Percentiles rank a stretch among this genome's conserved stretches.
These are phyloP conservation scores for Diadophis punctatus DNA, from an alignment of 2,113 vertebrate species.

Conservation along the genomic window DNA sequence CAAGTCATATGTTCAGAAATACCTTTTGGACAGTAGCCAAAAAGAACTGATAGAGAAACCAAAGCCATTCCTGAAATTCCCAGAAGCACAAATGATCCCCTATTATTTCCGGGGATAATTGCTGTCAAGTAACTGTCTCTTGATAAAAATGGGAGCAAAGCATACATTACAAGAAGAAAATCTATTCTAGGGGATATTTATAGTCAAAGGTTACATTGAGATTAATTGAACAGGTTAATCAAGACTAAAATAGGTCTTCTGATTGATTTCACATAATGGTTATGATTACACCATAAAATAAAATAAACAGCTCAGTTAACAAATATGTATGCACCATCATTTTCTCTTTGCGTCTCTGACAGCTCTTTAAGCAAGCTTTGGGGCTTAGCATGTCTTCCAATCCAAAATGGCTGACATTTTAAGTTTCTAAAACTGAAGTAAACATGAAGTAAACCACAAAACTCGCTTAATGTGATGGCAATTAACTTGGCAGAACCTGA, in stretches of 20 bases:
- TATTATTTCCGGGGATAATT: not conserved
- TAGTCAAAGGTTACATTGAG: not conserved
- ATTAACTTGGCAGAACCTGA: not conserved
- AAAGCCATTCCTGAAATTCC: not conserved
- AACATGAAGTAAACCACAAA: not conserved
- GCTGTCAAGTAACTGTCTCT: not conserved
- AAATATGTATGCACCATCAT: not conserved
- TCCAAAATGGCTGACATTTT: not conserved
- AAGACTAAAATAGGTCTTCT: not conserved
- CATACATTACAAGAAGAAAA: not conserved
- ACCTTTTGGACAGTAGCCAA: not conserved
- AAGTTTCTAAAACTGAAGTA: not conserved
- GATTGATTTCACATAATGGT: not conserved
- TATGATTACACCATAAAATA: not conserved
- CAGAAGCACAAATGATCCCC: not conserved
- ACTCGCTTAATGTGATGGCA: not conserved
- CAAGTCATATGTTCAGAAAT: not conserved
- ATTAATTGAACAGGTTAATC: not conserved
- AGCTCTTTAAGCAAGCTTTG: not conserved
- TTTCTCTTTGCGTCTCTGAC: not conserved
- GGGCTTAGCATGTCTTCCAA: not conserved
- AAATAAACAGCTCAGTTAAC: not conserved
- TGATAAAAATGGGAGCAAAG: not conserved
- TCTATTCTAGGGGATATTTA: not conserved
- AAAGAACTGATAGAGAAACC: not conserved